Base-by-base conservation (phyloP, 2,797 vertebrate genomes). In the Chelidonichthys spinosus region DNA sequence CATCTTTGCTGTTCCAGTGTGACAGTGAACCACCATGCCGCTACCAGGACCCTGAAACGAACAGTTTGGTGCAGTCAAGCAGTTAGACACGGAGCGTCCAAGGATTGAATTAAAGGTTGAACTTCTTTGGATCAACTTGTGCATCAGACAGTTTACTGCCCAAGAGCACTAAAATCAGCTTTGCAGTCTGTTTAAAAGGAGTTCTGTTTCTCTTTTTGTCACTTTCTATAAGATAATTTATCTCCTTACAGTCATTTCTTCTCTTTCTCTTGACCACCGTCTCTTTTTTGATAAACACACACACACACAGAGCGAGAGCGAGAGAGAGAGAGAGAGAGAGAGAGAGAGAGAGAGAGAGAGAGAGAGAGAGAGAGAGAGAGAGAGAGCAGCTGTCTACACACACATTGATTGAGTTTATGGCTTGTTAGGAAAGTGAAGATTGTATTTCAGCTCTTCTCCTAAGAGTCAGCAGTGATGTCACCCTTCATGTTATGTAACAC, bases 391-490 rank as follows among this genome's bases (percentile, higher is more conserved):
- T 85, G 85, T 82, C 73, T 37, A 72, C 74, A 80, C 68, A 71
- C 56, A 74, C 75, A 84, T 6, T 73, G 72, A 82, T 76, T 78
- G 69, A 56, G 69, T 79, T 86, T 76, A 85, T 56, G 69, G 60
- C 79, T 81, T 87, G 76, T 84, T 74, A 78, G 74, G 73, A 85
- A 79, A 84, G 54, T 54, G 44, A 63, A 63, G 78, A 81, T 87
- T 81, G 82, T 69, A 82, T 89, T 90, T 86, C 81, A 85, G 46
- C 72, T 80, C 68, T 61, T 71, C 74, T 78, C 43, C 89, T 85
- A 84, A 83, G 64, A 86, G 62, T 81, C 85, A 72, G 78, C 63
- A 74, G 78, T 86, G 85, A 87, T 83, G 89, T 90, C 85, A 87
- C 77, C 68, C 65, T 67, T 83, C 50, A 54, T 61, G 56, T 88